phyloP scores from a whole-genome alignment of 2,797 vertebrate genomes.

The Vultur gryphus region DNA sequence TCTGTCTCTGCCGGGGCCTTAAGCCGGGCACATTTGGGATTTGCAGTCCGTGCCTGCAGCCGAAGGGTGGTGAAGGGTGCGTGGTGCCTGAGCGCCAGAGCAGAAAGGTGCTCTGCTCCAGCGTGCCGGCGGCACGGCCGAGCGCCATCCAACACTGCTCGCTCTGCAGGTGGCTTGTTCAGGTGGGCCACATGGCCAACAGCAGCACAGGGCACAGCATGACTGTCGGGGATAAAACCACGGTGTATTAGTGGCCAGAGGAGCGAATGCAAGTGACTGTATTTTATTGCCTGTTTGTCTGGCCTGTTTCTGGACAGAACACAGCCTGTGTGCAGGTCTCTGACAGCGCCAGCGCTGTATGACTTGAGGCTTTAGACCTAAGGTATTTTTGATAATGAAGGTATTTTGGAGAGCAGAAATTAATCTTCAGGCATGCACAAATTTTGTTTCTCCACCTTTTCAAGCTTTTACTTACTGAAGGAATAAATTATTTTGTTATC shows the following conservation, averaged over 20 bases:
- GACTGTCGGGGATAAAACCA: background rate
- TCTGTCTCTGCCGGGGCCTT: too few relatives aligned
- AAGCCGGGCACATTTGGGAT: background rate
- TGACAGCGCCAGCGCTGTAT: accelerated
- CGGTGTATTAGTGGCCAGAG: background rate
- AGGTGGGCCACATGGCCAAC: background rate
- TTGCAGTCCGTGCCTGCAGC: background rate
- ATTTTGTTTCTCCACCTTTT: background rate
- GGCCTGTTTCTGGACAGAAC: background rate
- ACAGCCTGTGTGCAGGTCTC: background rate
- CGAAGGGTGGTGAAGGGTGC: too few relatives aligned
- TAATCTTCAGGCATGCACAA: background rate
- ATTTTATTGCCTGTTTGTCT: background rate
- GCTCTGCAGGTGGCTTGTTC: background rate
- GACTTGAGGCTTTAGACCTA: background rate
- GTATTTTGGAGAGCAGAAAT: background rate
- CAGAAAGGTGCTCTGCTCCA: background rate
- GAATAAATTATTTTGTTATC: background rate
- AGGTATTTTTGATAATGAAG: background rate
- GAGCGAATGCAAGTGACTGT: background rate
- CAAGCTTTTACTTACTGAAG: background rate
- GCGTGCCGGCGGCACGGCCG: accelerated
- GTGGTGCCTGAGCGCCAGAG: background rate
- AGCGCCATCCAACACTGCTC: accelerated
- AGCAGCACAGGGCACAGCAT: background rate